A percentile compares a stretch with the other conserved stretches of the same genome.
These are phyloP conservation scores for Thumatha senex DNA, from an alignment of 2,888 invertebrate species.

Conservation along the genomic window DNA sequence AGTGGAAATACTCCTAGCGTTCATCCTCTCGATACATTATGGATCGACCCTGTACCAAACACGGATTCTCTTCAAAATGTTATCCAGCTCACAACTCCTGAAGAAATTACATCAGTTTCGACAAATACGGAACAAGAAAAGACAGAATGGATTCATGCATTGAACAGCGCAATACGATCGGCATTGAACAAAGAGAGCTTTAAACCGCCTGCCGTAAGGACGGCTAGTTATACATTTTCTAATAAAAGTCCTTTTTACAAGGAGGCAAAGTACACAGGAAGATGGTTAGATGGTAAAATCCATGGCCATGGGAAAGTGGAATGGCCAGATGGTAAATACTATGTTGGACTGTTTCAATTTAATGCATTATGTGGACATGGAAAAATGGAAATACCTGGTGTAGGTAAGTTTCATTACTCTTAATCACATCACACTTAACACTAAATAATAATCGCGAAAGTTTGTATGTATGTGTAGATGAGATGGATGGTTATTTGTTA, in stretches of 20 bases:
- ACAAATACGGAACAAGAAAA: conserved; percentile 88
- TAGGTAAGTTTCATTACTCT: conserved; percentile 65
- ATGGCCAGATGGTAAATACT: conserved; percentile 91
- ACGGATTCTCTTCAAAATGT: conserved; percentile 85
- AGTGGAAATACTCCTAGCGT: conserved; percentile 86
- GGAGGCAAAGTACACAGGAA: conserved; percentile 90
- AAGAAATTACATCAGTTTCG: conserved; percentile 88
- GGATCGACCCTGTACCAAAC: conserved; percentile 90
- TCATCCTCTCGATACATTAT: conserved; percentile 89
- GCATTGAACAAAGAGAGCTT: conserved; percentile 85
- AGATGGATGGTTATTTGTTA: no score
- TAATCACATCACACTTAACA: no score
- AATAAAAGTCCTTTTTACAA: conserved; percentile 87
- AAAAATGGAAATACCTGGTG: conserved; percentile 85
- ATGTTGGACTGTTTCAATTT: conserved; percentile 91
- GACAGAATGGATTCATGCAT: conserved; percentile 90
- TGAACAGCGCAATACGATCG: conserved; percentile 89
- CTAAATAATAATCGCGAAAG: no score
- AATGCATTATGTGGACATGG: conserved; percentile 89
- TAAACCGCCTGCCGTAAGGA: conserved; percentile 88
- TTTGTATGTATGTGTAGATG: no score
- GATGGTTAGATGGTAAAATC: conserved; percentile 92
- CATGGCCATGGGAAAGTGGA: conserved; percentile 92
- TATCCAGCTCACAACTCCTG: conserved; percentile 89
- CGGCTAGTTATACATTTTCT: conserved; percentile 88